Conservation (phyloP, 2,797 vertebrate species). For the Anguilla pacifica region DNA sequence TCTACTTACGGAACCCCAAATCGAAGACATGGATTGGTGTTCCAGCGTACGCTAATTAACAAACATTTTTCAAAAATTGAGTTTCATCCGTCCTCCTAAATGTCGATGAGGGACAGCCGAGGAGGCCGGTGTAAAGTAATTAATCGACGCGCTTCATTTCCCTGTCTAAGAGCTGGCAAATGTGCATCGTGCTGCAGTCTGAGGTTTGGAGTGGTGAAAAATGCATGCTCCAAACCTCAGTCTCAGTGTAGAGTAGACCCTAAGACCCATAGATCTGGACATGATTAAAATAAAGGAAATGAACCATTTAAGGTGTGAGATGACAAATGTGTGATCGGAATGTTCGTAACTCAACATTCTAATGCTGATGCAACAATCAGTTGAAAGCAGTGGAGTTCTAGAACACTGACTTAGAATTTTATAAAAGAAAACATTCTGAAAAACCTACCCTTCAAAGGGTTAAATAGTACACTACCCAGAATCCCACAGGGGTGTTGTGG, state of each 20-base stretch:
- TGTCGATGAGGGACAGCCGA: not conserved
- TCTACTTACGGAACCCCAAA: not conserved
- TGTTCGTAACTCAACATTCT: too few relatives aligned
- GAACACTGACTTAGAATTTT: too few relatives aligned
- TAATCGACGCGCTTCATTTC: not conserved
- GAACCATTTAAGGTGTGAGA: too few relatives aligned
- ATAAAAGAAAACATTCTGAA: too few relatives aligned
- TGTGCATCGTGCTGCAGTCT: not conserved
- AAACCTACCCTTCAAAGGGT: too few relatives aligned
- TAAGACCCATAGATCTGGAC: too few relatives aligned
- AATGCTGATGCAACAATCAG: too few relatives aligned
- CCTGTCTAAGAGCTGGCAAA: not conserved
- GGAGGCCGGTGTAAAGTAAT: not conserved
- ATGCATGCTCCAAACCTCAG: too few relatives aligned
- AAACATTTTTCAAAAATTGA: not conserved
- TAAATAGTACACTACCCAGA: not conserved
- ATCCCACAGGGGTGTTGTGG: not conserved
- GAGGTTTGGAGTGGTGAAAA: not conserved
- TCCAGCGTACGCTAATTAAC: not conserved
- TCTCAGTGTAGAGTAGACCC: too few relatives aligned
- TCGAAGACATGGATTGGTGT: not conserved
- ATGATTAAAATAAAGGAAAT: too few relatives aligned
- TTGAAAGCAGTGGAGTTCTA: too few relatives aligned
- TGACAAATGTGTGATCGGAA: too few relatives aligned
- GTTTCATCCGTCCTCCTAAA: not conserved